Base-by-base conservation (phyloP, 1,140 invertebrate genomes). In the Panagrolaimus sp. region DNA sequence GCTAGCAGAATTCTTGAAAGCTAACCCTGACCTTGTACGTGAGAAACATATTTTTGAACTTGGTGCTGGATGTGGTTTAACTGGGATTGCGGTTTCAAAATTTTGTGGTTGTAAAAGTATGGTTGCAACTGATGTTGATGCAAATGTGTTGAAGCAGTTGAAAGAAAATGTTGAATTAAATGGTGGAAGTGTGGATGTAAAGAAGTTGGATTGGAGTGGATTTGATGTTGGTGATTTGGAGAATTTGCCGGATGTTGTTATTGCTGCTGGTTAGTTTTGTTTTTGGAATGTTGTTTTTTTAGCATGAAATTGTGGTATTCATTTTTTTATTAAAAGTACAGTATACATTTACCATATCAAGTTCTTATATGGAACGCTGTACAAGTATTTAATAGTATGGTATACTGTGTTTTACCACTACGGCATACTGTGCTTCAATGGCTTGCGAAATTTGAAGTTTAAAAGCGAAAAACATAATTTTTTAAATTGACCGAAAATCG, bases 11-110 rank as follows among this genome's bases (percentile, higher is more conserved):
- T 57, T 25, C 20, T 57, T 20, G 1, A 13, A 16, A 20, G 5
- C 13, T 11, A 27, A 25, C 1, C 27, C 27, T 8, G 20, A 20
- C 9, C 51, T 20, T 20, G 13, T 57, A 1, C 20, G 2, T 4
- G 51, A 25, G 13, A 11, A 20, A 57, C 73, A 70, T 27, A 47
- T 73, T 13, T 25, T 73, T 20, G 72, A 73, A 46, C 46, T 73
- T n/a, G 72, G 72, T 27, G 73, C 72, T 9, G 72, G 72, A 2
- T 73, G 72, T 70, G 72, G 72, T 42, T 57, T 73, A n/a, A 65
- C 73, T 0, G 72, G 72, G 16, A 73, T 73, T 48, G 51, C 25
- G 9, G 65, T 48, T 7, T 27, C 27, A 16, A 67, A 44, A 20
- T 75, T 48, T 62, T 5, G 16, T n/a, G 13, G n/a, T 1, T 7